Evolutionary conservation across 2,113 vertebrate species (phyloP), one percentile per base, ranked within the genome.

Genomic region (Mustelus asterias): DNA sequence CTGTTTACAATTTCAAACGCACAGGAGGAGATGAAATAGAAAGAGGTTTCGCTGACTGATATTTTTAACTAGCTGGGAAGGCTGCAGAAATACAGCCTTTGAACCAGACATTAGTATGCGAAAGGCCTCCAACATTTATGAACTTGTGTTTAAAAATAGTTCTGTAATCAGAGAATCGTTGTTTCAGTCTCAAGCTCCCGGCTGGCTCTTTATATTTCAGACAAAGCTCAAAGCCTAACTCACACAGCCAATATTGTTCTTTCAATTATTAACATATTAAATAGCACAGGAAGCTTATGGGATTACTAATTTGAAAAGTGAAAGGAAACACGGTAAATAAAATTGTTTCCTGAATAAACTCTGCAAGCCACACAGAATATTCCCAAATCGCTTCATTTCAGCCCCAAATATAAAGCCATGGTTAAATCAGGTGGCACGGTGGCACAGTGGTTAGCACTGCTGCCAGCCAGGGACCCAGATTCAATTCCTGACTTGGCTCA

Each of bases 231-330:
- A 41, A 83, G 80, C 80, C 16, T 37, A 83, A 41, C 37, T 41
- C 80, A 20, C 1, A 13, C 37, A 44, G 80, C 80, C 16, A 65
- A 93, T 93, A 93, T 90, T 58, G 29, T 65, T 33, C 89, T 65
- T 93, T 67, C 60, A 37, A 93, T 93, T 63, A 93, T 65, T 37
- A 93, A 93, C 29, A 37, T 65, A 83, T 93, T 90, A 90, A 90
- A 63, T 63, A 33, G 54, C 26, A 11, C 29, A 60, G 37, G 48
- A 89, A 3, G 33, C 29, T 63, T 20, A n/a, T 22, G 16, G 0
- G 37, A 16, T 63, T 33, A n/a, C 26, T 92, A 37, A 92, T 37
- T 65, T 63, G 20, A 92, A 92, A 63, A 63, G 89, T 65, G 89
- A 65, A 93, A 93, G 18, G 60, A 65, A 93, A 93, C 16, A 20